phyloP scores from a whole-genome alignment of 2,797 vertebrate species.

The Percopsis omiscomaycus region DNA sequence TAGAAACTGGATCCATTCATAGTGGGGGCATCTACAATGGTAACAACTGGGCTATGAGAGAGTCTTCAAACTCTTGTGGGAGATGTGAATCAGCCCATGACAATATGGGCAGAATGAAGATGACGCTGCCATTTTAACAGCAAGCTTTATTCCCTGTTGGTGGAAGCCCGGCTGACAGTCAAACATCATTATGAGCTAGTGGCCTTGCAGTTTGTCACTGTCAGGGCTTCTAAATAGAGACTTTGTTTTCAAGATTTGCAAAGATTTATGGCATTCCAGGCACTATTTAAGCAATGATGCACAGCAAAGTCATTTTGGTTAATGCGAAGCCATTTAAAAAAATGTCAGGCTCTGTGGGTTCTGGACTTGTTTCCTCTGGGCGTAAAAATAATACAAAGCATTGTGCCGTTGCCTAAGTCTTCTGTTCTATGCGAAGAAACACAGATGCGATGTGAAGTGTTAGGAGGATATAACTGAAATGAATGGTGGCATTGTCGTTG shows the following conservation, averaged over 20 bases:
- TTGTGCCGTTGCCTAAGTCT: constrained; percentile 50
- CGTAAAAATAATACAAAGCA: constrained; percentile 53
- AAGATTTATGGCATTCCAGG: constrained; percentile 74
- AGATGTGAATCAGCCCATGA: constrained; percentile 53
- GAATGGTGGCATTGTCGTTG: constrained; percentile 58
- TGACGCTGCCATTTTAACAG: constrained; percentile 60
- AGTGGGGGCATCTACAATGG: constrained; percentile 26
- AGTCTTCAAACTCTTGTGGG: constrained; percentile 54
- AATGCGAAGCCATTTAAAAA: constrained; percentile 69
- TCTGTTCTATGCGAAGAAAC: constrained; percentile 45
- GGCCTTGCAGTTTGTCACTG: constrained; percentile 76
- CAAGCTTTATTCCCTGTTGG: constrained; percentile 62
- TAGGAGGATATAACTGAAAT: constrained; percentile 38
- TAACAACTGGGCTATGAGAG: constrained; percentile 54
- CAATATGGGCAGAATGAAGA: constrained; percentile 64
- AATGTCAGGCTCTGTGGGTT: constrained; percentile 61
- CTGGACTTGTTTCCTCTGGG: constrained; percentile 54
- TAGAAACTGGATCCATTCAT: constrained; percentile 31
- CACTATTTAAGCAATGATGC: constrained; percentile 69
- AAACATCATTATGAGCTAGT: constrained; percentile 72
- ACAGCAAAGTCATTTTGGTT: constrained; percentile 73
- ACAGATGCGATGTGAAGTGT: constrained; percentile 41
- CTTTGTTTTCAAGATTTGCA: constrained; percentile 75
- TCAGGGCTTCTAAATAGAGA: constrained; percentile 74
- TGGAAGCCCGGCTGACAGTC: constrained; percentile 68